Evolutionary conservation across 1,140 invertebrate species (phyloP).

Genomic region (Drosophila lacteicornis): DNA sequence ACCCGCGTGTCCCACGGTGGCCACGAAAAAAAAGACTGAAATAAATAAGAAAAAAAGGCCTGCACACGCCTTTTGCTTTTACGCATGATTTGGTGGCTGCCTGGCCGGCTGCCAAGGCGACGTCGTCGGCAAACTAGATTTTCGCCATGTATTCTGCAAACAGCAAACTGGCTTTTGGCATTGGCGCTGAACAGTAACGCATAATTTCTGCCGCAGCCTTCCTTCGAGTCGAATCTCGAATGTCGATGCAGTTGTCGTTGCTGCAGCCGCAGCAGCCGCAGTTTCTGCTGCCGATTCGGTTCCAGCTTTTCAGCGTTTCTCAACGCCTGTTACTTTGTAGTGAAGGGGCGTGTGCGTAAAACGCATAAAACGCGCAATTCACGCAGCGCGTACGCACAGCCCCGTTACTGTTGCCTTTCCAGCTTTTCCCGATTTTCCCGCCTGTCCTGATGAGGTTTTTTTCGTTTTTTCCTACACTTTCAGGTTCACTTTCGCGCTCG

Average conservation of each 20-base stretch:
- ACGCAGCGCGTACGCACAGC: conserved; percentile 61
- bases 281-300: conserved; percentile 13
- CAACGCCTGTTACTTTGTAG: conserved; percentile 83
- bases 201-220: conserved; percentile 67
- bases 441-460: conserved; percentile 19
- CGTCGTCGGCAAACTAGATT: conserved; percentile 70
- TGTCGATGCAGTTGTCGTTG: conserved; percentile 62
- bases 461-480: conserved; percentile 64
- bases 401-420: conserved; percentile 68
- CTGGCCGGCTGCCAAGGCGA: conserved; percentile 18
- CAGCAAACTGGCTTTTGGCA: conserved; percentile 78
- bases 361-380: conserved; percentile 50
- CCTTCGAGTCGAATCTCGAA: conserved; percentile 45
- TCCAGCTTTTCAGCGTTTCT: conserved; percentile 63
- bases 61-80: conserved; percentile 71
- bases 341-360: conserved; percentile 84
- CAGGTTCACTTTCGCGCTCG: conserved; percentile 94
- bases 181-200: conserved; percentile 67
- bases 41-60: conserved; percentile 13
- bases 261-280: conserved; percentile 15
- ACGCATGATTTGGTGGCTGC: conserved; percentile 73
- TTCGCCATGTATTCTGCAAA: conserved; percentile 74
- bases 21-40: conserved; percentile 40
- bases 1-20: conserved; percentile 57
- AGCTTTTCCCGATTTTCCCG: conserved; percentile 28